Conservation (phyloP, 1,140 invertebrate genomes). For the Ips nitidus region DNA sequence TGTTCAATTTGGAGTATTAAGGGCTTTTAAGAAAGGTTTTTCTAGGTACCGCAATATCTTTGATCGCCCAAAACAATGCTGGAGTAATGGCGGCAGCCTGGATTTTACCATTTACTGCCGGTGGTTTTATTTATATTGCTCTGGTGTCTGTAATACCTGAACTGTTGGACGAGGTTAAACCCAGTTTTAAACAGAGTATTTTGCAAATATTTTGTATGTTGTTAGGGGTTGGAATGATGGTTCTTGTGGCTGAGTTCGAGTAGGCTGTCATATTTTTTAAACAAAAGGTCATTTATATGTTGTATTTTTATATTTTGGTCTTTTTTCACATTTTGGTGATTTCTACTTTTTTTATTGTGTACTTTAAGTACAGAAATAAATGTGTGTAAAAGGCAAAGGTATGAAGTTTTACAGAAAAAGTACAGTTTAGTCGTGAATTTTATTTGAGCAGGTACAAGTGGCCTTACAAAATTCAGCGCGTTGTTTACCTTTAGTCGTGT, state of each 20-base stretch:
- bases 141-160: slow-evolving; percentile 96
- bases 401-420: neutral
- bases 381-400: too few species aligned
- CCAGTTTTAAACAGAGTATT: slow-evolving; percentile 79
- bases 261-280: slow-evolving; percentile 45
- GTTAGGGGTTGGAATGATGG: slow-evolving; percentile 89
- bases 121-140: slow-evolving; percentile 98
- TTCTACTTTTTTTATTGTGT: neutral
- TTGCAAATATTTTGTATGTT: slow-evolving; percentile 84
- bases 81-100: slow-evolving; percentile 77
- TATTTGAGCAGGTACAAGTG: slow-evolving; percentile 67
- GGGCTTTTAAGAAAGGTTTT: neutral
- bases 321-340: neutral
- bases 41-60: slow-evolving; percentile 76
- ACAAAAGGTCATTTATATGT: neutral
- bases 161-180: slow-evolving; percentile 75
- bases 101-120: slow-evolving; percentile 95
- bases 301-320: neutral
- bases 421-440: slow-evolving; percentile 43
- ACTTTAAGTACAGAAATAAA: too few species aligned
- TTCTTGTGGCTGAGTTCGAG: slow-evolving; percentile 85
- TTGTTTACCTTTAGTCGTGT: slow-evolving; percentile 59
- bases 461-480: slow-evolving; percentile 65
- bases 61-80: slow-evolving; percentile 73
- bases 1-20: neutral